phyloP scores from a whole-genome alignment of 2,113 vertebrate genomes.

The Craseonycteris thonglongyai region DNA sequence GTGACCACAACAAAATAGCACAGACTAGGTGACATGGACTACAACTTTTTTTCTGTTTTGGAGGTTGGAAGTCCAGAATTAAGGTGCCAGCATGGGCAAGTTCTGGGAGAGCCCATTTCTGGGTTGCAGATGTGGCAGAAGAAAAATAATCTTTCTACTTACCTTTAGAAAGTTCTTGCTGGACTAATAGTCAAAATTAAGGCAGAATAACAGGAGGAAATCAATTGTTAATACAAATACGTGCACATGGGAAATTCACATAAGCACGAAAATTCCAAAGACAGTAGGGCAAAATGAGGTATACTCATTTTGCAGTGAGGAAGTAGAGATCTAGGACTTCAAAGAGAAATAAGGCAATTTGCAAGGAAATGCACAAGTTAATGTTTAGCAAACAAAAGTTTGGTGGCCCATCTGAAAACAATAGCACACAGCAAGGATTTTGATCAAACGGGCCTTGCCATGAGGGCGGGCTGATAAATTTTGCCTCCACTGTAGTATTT shows the following conservation, averaged over 20 bases:
- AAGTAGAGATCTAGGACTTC: background rate
- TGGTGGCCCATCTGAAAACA: background rate
- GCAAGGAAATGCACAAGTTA: background rate
- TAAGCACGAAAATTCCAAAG: background rate
- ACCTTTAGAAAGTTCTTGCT: background rate
- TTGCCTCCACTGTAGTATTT: too few species aligned
- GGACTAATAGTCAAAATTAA: background rate
- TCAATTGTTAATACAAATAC: background rate
- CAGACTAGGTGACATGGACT: too few species aligned
- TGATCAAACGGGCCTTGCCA: background rate
- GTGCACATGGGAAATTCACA: background rate
- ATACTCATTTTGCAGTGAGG: background rate
- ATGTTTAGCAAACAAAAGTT: background rate
- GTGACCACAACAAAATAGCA: background rate
- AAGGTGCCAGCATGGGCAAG: background rate
- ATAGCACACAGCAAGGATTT: background rate
- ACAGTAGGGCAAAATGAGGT: background rate
- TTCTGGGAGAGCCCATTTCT: background rate
- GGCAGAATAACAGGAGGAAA: background rate
- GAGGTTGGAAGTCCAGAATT: background rate
- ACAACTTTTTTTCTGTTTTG: background rate
- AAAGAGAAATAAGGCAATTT: background rate
- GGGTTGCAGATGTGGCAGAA: background rate
- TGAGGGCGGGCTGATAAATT: too few species aligned
- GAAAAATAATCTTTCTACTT: background rate